Base-by-base conservation (phyloP, 2,888 invertebrate species). In the Cordilura impudica region DNA sequence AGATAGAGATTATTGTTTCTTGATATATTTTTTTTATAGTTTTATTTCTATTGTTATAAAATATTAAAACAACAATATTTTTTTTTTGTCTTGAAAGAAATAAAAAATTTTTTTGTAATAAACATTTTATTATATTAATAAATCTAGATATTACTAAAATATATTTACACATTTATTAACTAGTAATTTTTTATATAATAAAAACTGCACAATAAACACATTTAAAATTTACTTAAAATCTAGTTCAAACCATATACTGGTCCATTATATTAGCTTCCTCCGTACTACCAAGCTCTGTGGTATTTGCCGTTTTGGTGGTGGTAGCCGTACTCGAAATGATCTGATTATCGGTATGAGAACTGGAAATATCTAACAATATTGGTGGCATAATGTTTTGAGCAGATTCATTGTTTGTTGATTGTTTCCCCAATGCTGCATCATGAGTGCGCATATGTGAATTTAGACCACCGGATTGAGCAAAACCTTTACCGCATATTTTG, bases 381-480 rank as follows among this genome's bases (percentile, higher is more conserved):
- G 73, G 43, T n/a, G n/a, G n/a, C n/a, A n/a, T n/a, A n/a, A n/a
- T n/a, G n/a, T n/a, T n/a, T 14, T 49, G 51, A 18, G 51, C 29
- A 1, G n/a, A 4, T 14, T 69, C 75, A 45, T 29, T 74, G 12
- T 10, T n/a, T 60, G 60, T 43, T 45, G 39, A n/a, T 18, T 10
- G 12, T 18, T 70, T 73, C 7, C 56, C 73, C 21, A 70, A 26
- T 7, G 82, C 83, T 8, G 81, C 78, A 66, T 82, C 81, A 60
- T 87, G 87, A 8, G 86, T 85, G 19, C 87, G 84, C 85, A 87
- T 86, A 53, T 88, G 88, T 0, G 89, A 86, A 78, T 87, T 87
- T 0, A 88, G 80, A 2, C 88, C 88, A 2, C 88, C 87, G 1
- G 88, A 87, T 72, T 88, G 88, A 0, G 88, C 86, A 81, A 89